These are phyloP conservation scores for Dryococelus australis DNA, from an alignment of 2,888 invertebrate species.

Conservation along the genomic window DNA sequence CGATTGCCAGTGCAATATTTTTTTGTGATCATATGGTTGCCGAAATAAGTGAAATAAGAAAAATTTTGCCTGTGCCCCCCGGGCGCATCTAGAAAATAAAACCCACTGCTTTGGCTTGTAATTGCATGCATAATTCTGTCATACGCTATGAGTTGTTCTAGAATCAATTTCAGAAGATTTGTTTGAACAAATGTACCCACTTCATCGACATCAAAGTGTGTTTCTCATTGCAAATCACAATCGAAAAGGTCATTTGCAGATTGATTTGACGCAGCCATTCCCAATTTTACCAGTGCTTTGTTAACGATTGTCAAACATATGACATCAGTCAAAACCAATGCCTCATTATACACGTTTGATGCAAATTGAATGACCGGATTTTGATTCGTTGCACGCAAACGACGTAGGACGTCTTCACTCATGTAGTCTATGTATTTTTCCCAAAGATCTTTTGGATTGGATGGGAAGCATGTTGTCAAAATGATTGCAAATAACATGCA, in stretches of 20 bases:
- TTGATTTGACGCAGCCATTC: constrained; percentile 48
- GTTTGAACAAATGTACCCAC: constrained; percentile 38
- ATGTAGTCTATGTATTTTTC: no score
- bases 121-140: no score
- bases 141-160: background rate
- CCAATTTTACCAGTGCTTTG: constrained; percentile 48
- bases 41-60: constrained; percentile 33
- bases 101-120: no score
- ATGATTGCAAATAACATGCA: no score
- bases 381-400: no score
- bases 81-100: constrained; percentile 24
- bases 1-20: no score
- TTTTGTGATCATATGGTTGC: constrained; percentile 26
- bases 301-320: constrained; percentile 45
- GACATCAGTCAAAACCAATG: constrained; percentile 6
- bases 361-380: constrained; percentile 46
- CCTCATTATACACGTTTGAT: constrained; percentile 47
- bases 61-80: constrained; percentile 23
- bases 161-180: constrained; percentile 28
- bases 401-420: no score
- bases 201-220: constrained; percentile 45
- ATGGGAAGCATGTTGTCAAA: no score
- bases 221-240: no score
- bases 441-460: no score
- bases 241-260: constrained; percentile 43